Evolutionary conservation across 2,797 vertebrate species (phyloP).

Genomic region (Lophotriccus pileatus): DNA sequence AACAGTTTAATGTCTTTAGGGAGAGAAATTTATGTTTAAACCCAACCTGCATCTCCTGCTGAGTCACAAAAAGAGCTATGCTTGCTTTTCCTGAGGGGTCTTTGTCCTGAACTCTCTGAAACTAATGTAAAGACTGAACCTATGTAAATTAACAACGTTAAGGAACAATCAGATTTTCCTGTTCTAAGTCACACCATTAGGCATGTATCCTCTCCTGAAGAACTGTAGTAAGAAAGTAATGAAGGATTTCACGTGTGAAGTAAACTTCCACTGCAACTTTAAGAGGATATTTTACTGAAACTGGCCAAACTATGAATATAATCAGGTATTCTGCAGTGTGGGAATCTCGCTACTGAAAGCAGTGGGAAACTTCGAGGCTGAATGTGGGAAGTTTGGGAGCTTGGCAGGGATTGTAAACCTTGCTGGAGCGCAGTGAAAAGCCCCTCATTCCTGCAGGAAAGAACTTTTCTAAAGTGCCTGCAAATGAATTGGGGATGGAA

Average conservation of each 20-base stretch:
- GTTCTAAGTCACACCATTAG: not conserved
- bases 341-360: not conserved
- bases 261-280: not conserved
- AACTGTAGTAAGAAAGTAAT: not conserved
- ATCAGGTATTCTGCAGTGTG: constrained; percentile 1
- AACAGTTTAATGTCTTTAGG: not conserved
- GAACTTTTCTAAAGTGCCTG: constrained; percentile 31
- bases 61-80: not conserved
- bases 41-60: not conserved
- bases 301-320: not conserved
- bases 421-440: constrained; percentile 1
- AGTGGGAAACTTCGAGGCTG: constrained; percentile 43
- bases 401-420: constrained; percentile 8
- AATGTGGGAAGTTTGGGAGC: not conserved
- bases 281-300: not conserved
- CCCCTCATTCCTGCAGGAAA: constrained; percentile 35
- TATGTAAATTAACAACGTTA: not conserved
- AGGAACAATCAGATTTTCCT: not conserved
- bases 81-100: not conserved
- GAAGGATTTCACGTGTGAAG: not conserved
- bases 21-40: not conserved
- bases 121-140: not conserved
- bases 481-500: not conserved
- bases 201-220: not conserved
- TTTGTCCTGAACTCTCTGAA: not conserved